Evolutionary conservation across 2,888 invertebrate species (phyloP).

Genomic region (Drosophila cognata): DNA sequence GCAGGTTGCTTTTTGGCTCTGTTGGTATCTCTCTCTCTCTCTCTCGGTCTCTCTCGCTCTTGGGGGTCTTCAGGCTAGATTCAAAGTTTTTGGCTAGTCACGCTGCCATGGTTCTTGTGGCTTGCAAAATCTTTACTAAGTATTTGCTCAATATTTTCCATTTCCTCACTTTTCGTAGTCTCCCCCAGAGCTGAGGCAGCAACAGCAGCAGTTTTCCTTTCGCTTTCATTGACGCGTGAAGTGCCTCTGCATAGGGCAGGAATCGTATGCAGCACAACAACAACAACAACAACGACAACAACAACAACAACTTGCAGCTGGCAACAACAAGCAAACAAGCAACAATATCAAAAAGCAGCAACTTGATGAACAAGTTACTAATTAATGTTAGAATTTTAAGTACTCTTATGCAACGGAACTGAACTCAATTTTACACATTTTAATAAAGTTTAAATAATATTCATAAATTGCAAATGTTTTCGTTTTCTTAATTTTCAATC

Average conservation of each 20-base stretch:
- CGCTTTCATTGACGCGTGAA: constrained; percentile 81
- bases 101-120: constrained; percentile 70
- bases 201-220: constrained; percentile 68
- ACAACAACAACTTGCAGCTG: constrained; percentile 12
- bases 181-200: constrained; percentile 7
- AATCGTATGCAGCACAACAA: constrained; percentile 49
- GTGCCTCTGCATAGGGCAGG: constrained; percentile 70
- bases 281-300: constrained; percentile 27
- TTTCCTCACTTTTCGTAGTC: constrained; percentile 62
- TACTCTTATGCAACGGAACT: constrained; percentile 2
- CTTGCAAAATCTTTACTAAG: constrained; percentile 68
- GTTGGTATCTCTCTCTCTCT: neutral
- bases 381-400: neutral
- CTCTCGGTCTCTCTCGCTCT: neutral
- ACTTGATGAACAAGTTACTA: neutral
- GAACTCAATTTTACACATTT: neutral
- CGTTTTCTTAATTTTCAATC: neutral
- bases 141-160: constrained; percentile 78
- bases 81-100: constrained; percentile 56
- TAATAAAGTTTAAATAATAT: neutral
- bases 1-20: constrained; percentile 1
- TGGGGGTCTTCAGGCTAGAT: neutral
- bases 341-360: constrained; percentile 3
- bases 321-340: constrained; percentile 1
- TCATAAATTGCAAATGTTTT: neutral